These are phyloP conservation scores for Andricus curvator DNA, from an alignment of 2,888 invertebrate species.

Conservation along the genomic window DNA sequence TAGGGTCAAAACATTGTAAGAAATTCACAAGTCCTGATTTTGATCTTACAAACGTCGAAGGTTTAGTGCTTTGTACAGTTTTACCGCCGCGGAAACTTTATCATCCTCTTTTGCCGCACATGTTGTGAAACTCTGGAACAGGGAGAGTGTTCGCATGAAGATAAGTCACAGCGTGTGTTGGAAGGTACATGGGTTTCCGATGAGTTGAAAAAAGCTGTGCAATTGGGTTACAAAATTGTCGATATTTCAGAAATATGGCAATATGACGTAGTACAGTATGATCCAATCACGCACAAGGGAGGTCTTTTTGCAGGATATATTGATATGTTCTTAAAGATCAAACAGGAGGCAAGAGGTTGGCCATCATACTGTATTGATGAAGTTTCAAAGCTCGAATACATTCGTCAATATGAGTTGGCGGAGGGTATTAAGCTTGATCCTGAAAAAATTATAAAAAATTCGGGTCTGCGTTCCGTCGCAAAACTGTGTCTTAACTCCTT, in stretches of 20 bases:
- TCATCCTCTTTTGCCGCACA: slow-evolving; percentile 66
- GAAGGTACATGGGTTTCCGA: slow-evolving; percentile 69
- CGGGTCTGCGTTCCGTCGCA: slow-evolving; percentile 39
- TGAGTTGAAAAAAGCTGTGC: slow-evolving; percentile 68
- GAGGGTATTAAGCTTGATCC: slow-evolving; percentile 34
- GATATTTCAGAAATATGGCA: slow-evolving; percentile 70
- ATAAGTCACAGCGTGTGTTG: slow-evolving; percentile 57
- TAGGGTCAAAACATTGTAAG: slow-evolving; percentile 52
- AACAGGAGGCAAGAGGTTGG: too few relatives aligned
- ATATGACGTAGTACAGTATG: slow-evolving; percentile 61
- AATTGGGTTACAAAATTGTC: slow-evolving; percentile 66
- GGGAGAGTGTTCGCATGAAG: slow-evolving; percentile 65
- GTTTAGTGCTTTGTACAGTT: too few relatives aligned
- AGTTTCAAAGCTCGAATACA: slow-evolving; percentile 39
- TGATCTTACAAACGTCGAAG: slow-evolving; percentile 53
- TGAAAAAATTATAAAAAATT: slow-evolving; percentile 43
- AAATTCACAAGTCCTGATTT: slow-evolving; percentile 43
- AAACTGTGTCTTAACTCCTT: slow-evolving; percentile 46
- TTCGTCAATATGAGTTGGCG: background rate
- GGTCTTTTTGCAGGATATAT: too few relatives aligned
- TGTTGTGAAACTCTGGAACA: slow-evolving; percentile 64
- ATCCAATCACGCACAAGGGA: too few relatives aligned
- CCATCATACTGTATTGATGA: too few relatives aligned
- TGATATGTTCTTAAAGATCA: too few relatives aligned
- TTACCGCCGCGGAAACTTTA: slow-evolving; percentile 61